Evolutionary conservation across 2,797 vertebrate species (phyloP), one percentile per base, ranked within the genome.

Genomic region (Ciconia nigra): DNA sequence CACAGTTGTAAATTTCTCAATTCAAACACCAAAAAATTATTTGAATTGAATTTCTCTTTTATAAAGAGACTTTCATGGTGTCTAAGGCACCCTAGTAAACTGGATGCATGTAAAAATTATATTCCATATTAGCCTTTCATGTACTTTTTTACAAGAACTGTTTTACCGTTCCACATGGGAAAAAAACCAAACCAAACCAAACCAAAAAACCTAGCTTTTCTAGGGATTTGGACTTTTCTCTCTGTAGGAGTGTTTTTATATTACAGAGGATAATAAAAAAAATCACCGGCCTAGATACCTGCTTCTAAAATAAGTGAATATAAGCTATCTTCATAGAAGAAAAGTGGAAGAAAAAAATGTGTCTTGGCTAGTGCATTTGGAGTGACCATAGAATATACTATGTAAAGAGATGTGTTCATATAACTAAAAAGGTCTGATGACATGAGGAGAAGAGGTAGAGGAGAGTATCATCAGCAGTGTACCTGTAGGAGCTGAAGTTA

Each of bases 1-100:
- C 10, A 24, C 0, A 0, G 39, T 21, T 74, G 3, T 55, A 82
- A 92, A 81, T 0, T 2, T 74, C 33, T 92, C n/a, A 26, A 63
- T 83, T 63, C 24, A 81, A 72, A 59, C 31, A 70, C 26, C 4
- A 37, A 62, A 67, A 69, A 59, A 29, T 9, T 26, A 49, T 18
- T n/a, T 42, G 16, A 78, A 70, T 42, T 29, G 9, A 58, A 47
- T 81, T 86, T 58, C 5, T 41, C 5, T n/a, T 39, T 59, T 59
- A 20, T 15, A 54, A 81, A 57, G 2, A 3, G 16, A 49, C 9
- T 84, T 79, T 17, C 26, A 5, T 42, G 15, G 25, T 76, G 21
- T 51, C 9, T 61, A 28, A 42, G 35, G 8, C 15, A 92, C 11
- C 13, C 13, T 5, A 46, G 18, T 49, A 84, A 71, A 59, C 7